phyloP scores from a whole-genome alignment of 2,888 invertebrate species.

The Oscheius sp. region DNA sequence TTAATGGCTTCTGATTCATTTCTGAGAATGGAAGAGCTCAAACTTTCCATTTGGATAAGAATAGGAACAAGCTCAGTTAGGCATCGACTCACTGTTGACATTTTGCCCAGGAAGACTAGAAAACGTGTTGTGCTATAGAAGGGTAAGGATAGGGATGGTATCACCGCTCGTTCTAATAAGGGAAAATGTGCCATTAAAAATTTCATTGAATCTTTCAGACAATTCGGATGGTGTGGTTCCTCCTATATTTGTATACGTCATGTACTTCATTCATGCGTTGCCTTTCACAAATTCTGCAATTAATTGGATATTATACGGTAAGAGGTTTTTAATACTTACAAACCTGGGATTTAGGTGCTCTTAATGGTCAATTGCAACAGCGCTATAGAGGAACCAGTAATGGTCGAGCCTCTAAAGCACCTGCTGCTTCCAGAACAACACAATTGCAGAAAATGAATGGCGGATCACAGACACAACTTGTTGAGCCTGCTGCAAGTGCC shows the following conservation, averaged over 20 bases:
- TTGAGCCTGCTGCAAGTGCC: neutral
- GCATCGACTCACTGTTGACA: neutral
- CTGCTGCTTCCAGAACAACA: constrained; percentile 31
- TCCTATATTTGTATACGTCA: constrained; percentile 66
- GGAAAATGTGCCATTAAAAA: neutral
- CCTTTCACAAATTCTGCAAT: constrained; percentile 68
- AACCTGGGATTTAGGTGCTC: constrained; percentile 54
- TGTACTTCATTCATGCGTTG: constrained; percentile 69
- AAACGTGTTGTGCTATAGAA: neutral
- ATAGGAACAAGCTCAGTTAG: neutral
- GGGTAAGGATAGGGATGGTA: neutral
- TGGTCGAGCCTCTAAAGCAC: constrained; percentile 37
- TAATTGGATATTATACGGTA: constrained; percentile 68
- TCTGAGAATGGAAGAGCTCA: neutral
- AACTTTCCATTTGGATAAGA: neutral
- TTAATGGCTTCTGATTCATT: constrained; percentile 1
- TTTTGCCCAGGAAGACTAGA: neutral
- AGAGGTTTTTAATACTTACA: too few species aligned
- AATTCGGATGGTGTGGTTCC: constrained; percentile 52
- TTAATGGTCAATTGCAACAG: constrained; percentile 66
- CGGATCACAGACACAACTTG: constrained; percentile 6
- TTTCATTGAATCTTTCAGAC: constrained; percentile 13
- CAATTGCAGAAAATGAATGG: constrained; percentile 3
- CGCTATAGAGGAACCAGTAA: constrained; percentile 41
- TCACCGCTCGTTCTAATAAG: neutral